phyloP scores from a whole-genome alignment of 1,140 invertebrate species.

The Hycleus phaleratus region DNA sequence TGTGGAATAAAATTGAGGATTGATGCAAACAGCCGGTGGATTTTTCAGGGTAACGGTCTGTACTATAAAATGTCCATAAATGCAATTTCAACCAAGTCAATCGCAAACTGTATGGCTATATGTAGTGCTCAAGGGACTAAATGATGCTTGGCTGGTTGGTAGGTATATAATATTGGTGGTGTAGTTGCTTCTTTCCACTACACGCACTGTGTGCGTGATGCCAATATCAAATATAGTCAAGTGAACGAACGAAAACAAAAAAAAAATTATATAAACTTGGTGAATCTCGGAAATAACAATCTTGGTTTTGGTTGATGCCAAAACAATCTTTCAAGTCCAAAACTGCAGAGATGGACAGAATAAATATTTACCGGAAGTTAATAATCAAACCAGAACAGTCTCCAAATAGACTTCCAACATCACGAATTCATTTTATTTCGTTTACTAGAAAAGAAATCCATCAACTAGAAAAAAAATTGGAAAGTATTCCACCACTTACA shows the following conservation, averaged over 20 bases:
- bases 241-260: not conserved
- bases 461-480: too few relatives aligned
- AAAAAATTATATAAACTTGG: not conserved
- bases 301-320: not conserved
- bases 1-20: constrained; percentile 13
- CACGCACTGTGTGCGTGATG: constrained; percentile 1
- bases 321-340: not conserved
- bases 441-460: too few relatives aligned
- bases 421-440: too few relatives aligned
- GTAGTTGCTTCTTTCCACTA: not conserved
- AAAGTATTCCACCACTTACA: too few relatives aligned
- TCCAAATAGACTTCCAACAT: too few relatives aligned
- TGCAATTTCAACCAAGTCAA: constrained; percentile 20
- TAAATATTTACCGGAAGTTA: constrained; percentile 1
- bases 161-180: not conserved
- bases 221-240: constrained; percentile 5
- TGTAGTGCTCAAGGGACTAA: not conserved
- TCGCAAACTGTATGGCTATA: constrained; percentile 14
- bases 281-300: constrained; percentile 1
- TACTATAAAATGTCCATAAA: constrained; percentile 20
- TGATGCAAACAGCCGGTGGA: constrained; percentile 12
- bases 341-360: not conserved
- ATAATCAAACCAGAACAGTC: not conserved
- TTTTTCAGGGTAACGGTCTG: constrained; percentile 15
- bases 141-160: not conserved